phyloP scores from a whole-genome alignment of 2,113 vertebrate species.

The Pantherophis guttatus region DNA sequence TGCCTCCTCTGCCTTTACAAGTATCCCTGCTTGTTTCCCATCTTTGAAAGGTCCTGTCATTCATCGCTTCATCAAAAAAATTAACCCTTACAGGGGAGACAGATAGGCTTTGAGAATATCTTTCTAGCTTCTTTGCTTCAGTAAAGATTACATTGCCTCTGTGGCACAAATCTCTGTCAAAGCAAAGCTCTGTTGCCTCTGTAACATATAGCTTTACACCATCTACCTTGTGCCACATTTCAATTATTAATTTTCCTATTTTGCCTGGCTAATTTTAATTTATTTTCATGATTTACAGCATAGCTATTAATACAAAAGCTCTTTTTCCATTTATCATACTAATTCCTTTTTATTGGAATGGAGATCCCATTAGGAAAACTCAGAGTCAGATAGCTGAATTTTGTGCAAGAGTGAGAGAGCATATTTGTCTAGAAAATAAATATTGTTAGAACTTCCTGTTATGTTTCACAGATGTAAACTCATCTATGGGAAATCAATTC shows the following conservation, averaged over 20 bases:
- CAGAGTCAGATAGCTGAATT: background rate
- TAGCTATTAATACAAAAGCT: background rate
- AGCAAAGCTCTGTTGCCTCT: background rate
- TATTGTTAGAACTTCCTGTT: background rate
- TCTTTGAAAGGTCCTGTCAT: background rate
- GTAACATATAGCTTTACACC: slow-evolving; percentile 12
- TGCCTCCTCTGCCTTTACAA: background rate
- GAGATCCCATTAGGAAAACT: background rate
- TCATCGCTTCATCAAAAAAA: background rate
- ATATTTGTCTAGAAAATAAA: background rate
- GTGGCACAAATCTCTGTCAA: background rate
- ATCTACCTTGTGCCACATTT: slow-evolving; percentile 19
- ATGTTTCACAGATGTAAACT: background rate
- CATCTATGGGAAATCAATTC: background rate
- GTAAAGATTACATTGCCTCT: background rate
- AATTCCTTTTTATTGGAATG: slow-evolving; percentile 32
- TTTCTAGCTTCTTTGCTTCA: background rate
- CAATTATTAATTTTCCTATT: slow-evolving; percentile 32
- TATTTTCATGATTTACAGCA: slow-evolving; percentile 42
- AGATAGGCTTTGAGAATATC: background rate
- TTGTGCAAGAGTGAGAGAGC: background rate
- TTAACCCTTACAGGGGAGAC: background rate
- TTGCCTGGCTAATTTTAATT: slow-evolving; percentile 21
- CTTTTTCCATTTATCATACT: slow-evolving; percentile 33
- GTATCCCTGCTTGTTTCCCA: background rate